Base-by-base conservation (phyloP, 2,888 invertebrate genomes). In the Temnothorax ravouxi region DNA sequence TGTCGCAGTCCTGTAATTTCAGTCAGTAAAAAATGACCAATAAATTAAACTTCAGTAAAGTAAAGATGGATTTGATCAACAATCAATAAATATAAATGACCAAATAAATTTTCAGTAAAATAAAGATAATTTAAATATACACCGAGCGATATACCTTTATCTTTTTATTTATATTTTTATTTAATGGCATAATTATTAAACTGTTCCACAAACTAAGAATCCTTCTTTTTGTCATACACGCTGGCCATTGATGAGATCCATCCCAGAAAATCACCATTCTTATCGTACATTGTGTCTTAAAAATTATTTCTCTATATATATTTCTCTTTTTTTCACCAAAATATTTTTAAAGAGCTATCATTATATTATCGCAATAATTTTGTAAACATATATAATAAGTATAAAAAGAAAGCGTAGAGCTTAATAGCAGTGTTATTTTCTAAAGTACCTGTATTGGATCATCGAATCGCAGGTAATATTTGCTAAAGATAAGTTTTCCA, bases 1-100 rank as follows among this genome's bases (percentile, higher is more conserved):
- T 98, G 95, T 98, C 98, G 67, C 97, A 96, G 88, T 96, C 95
- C 97, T 97, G 92, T 4, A 84, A 87, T 52, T 50, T 29, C 0
- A 2, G 3, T 15, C 13, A 47, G 47, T 47, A 47, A 44, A 44
- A 8, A 15, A 29, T 50, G 18, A 18, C 18, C 6, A 29, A 8
- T 11, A 6, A 47, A n/a, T n/a, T n/a, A n/a, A 13, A 6, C 6
- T 50, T 18, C 6, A 18, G 18, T 54, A 54, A 21, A 3, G 11
- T n/a, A 3, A 54, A 9, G 9, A 54, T 54, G 3, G 3, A 54
- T 3, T 54, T 8, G 18, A 18, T 2, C 50, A 11, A 54, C 1
- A 1, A n/a, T 54, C 21, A 54, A 18, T 50, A 54, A 54, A 54
- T 3, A 29, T 54, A 9, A 54, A 50, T n/a, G 18, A 18, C 18